Base-by-base conservation (phyloP, 2,113 vertebrate species). In the Anguilla japonica region DNA sequence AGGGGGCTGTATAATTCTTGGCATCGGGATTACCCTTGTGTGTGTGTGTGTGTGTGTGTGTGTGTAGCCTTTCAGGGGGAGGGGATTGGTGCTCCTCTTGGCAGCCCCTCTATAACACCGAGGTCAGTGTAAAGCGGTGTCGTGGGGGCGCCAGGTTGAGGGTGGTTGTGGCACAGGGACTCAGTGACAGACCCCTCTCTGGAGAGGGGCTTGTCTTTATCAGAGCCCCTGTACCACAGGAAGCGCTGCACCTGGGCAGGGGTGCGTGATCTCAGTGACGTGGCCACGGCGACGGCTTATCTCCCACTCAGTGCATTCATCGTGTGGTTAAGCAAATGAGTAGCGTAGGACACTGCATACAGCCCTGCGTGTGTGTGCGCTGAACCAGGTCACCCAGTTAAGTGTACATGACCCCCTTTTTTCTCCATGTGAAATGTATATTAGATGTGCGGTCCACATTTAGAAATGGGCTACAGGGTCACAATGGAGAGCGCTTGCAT, bases 331-430 rank as follows among this genome's bases (percentile, higher is more conserved):
- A 34, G 34, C 43, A 46, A 46, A 46, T 46, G 43, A 46, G 2
- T 8, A 46, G 43, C 8, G 43, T 46, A 3, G 43, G 5, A 46
- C 43, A 46, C 78, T 82, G 60, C 14, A 8, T 11, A 15, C 67
- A 53, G 22, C 71, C 86, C n/a, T 90, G 39, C 79, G 84, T 90
- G 83, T 90, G 83, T 90, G 82, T 87, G 75, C 26, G n/a, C 78
- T 56, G 81, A 92, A 91, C 83, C 92, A 89, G 92, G 90, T 90
- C 91, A 87, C 82, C 87, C 82, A 85, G 15, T 87, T 82, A 83
- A 22, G 46, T 82, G 81, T 75, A 81, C 82, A 29, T 87, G 88
- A 91, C 87, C 84, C 53, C 53, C 18, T 60, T 60, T 87, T 83
- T 90, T 83, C 75, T 41, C 71, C 86, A 56, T 79, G 40, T 41